These are phyloP conservation scores for Polydrusus cervinus DNA, from an alignment of 2,888 invertebrate species.

Conservation along the genomic window DNA sequence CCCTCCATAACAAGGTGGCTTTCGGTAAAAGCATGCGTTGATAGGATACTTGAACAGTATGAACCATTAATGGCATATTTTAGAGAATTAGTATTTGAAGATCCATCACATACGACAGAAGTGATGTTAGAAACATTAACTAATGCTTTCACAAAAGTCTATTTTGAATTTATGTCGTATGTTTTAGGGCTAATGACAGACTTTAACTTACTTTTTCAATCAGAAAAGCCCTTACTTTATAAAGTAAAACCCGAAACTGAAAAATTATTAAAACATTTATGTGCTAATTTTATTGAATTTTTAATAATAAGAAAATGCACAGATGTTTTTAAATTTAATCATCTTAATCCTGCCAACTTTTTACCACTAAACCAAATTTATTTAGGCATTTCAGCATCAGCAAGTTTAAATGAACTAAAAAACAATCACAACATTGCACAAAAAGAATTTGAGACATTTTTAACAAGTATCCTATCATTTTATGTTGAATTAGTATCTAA, in stretches of 20 bases:
- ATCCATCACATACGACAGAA: slow-evolving; percentile 59
- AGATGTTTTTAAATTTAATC: slow-evolving; percentile 25
- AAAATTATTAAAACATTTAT: slow-evolving; percentile 26
- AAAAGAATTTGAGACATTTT: slow-evolving; percentile 38
- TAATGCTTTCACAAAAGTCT: slow-evolving; percentile 60
- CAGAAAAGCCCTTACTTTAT: slow-evolving; percentile 28
- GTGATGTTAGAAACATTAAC: slow-evolving; percentile 55
- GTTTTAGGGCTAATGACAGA: slow-evolving; percentile 56
- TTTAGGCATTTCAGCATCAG: slow-evolving; percentile 34
- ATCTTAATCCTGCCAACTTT: slow-evolving; percentile 20
- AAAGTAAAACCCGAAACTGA: slow-evolving; percentile 36
- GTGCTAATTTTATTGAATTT: slow-evolving; percentile 22
- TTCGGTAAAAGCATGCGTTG: slow-evolving; percentile 61
- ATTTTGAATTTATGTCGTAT: slow-evolving; percentile 61
- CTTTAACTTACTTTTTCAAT: slow-evolving; percentile 58
- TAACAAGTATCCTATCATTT: slow-evolving; percentile 39
- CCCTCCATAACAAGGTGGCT: background rate
- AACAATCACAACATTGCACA: slow-evolving; percentile 15
- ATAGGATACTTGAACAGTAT: slow-evolving; percentile 65
- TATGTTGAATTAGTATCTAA: slow-evolving; percentile 38
- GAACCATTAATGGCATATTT: slow-evolving; percentile 61
- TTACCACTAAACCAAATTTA: slow-evolving; percentile 29
- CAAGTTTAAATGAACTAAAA: slow-evolving; percentile 29
- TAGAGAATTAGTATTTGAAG: slow-evolving; percentile 56
- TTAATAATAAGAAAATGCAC: background rate